Evolutionary conservation across 1,140 invertebrate species (phyloP), one percentile per base, ranked within the genome.

Genomic region (Agrypnia vestita): DNA sequence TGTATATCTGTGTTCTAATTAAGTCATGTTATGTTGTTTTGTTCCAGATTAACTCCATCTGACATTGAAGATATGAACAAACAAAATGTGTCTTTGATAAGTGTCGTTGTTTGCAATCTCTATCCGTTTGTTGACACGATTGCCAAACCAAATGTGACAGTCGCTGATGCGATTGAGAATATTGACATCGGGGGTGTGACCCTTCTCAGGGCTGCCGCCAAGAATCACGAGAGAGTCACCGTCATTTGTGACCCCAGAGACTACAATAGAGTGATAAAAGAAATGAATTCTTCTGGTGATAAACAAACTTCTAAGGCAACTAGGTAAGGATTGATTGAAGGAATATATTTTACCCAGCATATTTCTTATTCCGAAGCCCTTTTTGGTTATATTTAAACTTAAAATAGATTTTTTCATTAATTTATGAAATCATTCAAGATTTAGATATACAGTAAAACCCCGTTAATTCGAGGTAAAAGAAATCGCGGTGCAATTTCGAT

Each of bases 111-210:
- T 0, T 99, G 97, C 88, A 99, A 99, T 90, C 90, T 99, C 17
- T 99, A 99, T 89, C 98, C 98, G 11, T 99, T 99, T 90, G 94
- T 95, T 0, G 92, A 97, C 83, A 98, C 97, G 0, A 92, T 99
- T 3, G 93, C 95, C 0, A 95, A 96, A 79, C 90, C 93, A 0
- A 91, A 94, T 84, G 96, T 98, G 0, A 95, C 93, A 0, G 90
- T 97, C 21, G 92, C 92, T 35, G 95, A 98, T 88, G 98, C 98
- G 4, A 94, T 99, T n/a, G 98, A 99, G 89, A 97, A 99, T 86
- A 97, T 99, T 84, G 97, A 99, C 87, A 99, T 99, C 84, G 97
- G 97, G 76, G 98, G 98, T 55, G 98, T 99, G 0, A 98, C 98
- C 0, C 87, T 99, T 7, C 88, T 99, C 0, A 89, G 98, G 85